Conservation (phyloP, 2,888 invertebrate species). For the Plebejus argus region DNA sequence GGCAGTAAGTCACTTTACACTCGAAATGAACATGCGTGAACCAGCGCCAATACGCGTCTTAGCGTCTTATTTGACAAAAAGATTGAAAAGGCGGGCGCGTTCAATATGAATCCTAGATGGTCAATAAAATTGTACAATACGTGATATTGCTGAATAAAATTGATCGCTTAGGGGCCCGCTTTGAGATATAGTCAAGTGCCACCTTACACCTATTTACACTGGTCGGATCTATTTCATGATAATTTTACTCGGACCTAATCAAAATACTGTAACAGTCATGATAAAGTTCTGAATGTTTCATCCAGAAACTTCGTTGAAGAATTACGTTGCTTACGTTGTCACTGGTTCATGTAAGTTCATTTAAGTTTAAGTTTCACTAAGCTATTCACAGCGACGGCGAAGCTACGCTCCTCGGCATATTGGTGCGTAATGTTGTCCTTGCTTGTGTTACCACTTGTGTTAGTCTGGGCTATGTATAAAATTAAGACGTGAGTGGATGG, state of each 20-base stretch:
- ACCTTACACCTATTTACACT: no score
- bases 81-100: no score
- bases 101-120: no score
- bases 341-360: not conserved
- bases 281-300: not conserved
- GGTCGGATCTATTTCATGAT: not conserved
- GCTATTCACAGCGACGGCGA: slow-evolving; percentile 4
- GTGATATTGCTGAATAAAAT: no score
- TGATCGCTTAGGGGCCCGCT: no score
- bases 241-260: not conserved
- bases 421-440: not conserved
- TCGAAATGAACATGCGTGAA: not conserved
- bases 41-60: not conserved
- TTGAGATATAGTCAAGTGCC: no score
- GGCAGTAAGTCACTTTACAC: slow-evolving; percentile 85
- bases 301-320: not conserved
- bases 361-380: not conserved
- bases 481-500: no score
- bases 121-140: no score
- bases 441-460: not conserved
- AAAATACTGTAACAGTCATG: not conserved
- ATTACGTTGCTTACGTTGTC: not conserved
- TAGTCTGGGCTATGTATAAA: not conserved
- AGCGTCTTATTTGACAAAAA: no score
- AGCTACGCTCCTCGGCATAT: not conserved